phyloP scores from a whole-genome alignment of 2,888 invertebrate genomes.

The Antitype chi region DNA sequence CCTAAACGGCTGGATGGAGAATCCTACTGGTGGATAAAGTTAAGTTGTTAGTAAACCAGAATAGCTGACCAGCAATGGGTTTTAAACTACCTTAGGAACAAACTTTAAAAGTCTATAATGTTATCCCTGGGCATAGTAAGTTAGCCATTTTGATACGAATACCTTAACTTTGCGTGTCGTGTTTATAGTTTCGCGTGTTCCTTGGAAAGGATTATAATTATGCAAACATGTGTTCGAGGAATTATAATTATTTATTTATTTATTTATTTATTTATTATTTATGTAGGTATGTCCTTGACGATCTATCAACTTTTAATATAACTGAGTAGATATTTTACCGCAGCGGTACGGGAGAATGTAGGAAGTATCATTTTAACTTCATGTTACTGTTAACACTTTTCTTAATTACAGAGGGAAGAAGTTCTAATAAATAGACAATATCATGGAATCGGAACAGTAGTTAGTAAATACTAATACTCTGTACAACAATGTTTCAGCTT shows the following conservation, averaged over 20 bases:
- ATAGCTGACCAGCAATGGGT: background rate
- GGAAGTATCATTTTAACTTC: background rate
- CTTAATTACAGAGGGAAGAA: background rate
- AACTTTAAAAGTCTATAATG: background rate
- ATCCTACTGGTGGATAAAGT: background rate
- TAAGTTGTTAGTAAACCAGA: background rate
- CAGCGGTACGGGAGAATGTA: background rate
- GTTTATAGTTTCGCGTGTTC: constrained; percentile 41
- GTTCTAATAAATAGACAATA: background rate
- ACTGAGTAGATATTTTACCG: background rate
- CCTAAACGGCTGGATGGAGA: background rate
- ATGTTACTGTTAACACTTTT: background rate
- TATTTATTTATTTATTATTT: too few species aligned
- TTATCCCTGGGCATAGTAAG: background rate
- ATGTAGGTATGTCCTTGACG: constrained; percentile 13
- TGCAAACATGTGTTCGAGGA: constrained; percentile 31
- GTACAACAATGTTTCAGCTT: background rate
- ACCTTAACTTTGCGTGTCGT: constrained; percentile 27
- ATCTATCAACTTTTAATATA: constrained; percentile 21
- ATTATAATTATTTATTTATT: too few species aligned
- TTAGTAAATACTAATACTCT: background rate
- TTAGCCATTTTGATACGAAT: background rate
- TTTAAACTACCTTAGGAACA: background rate
- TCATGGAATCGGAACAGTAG: background rate
- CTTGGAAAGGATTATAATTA: constrained; percentile 33